Evolutionary conservation across 1,140 invertebrate genomes (phyloP).

Genomic region (Nebria ingens): DNA sequence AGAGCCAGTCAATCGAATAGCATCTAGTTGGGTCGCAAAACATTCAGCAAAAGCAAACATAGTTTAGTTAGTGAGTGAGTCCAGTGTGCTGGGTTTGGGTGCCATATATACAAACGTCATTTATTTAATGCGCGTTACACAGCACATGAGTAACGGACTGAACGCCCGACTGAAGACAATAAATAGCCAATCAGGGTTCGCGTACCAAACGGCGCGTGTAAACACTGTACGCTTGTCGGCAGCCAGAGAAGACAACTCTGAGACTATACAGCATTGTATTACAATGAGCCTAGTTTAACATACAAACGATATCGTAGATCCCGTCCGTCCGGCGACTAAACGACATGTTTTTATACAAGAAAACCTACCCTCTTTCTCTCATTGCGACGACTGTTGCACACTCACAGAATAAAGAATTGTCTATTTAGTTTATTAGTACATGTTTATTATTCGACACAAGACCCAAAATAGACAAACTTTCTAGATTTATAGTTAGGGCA

Average conservation of each 20-base stretch:
- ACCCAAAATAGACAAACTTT: too few species aligned
- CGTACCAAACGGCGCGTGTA: conserved; percentile 4
- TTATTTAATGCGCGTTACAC: conserved; percentile 7
- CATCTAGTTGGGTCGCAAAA: too few species aligned
- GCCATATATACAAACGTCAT: too few species aligned
- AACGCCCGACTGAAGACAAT: conserved; percentile 2
- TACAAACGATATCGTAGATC: conserved; percentile 9
- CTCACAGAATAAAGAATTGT: conserved; percentile 2
- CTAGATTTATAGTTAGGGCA: too few species aligned
- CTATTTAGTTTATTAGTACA: neutral
- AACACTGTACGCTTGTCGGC: neutral
- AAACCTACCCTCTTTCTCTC: neutral
- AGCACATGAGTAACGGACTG: conserved; percentile 4
- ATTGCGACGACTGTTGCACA: neutral
- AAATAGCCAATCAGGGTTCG: conserved; percentile 4
- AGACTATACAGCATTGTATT: conserved; percentile 5
- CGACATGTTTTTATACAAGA: conserved; percentile 9
- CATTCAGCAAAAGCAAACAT: too few species aligned
- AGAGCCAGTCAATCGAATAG: too few species aligned
- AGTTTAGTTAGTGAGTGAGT: too few species aligned
- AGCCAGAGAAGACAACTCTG: neutral
- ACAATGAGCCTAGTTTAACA: conserved; percentile 1
- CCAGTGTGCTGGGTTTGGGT: too few species aligned
- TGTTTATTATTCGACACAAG: neutral
- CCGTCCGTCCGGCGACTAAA: neutral